These are phyloP conservation scores for Colinus virginianus DNA, from an alignment of 2,113 vertebrate species.

Conservation along the genomic window DNA sequence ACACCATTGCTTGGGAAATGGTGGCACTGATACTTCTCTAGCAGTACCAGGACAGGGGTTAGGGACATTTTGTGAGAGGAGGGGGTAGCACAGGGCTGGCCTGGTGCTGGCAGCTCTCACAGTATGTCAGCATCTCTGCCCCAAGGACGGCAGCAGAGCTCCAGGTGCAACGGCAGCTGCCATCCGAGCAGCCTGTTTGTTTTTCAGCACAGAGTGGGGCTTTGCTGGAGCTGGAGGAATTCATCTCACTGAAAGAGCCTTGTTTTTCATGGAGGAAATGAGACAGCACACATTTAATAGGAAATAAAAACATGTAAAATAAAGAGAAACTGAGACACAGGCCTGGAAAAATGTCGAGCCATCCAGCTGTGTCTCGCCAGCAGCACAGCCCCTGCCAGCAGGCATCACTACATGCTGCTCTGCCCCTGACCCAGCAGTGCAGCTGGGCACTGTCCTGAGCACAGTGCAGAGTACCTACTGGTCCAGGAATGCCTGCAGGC, in stretches of 20 bases:
- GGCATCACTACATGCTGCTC: background rate
- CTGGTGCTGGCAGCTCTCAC: background rate
- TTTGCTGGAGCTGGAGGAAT: background rate
- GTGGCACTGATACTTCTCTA: background rate
- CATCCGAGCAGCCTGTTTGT: background rate
- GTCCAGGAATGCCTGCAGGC: no score
- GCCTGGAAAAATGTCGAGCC: slow-evolving; percentile 49
- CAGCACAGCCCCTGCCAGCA: slow-evolving; percentile 57
- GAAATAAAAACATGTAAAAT: slow-evolving; percentile 61
- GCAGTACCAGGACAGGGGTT: background rate
- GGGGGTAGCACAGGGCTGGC: background rate
- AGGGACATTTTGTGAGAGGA: background rate
- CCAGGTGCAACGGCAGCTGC: background rate
- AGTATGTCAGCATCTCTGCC: background rate
- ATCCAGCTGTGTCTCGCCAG: slow-evolving; percentile 36
- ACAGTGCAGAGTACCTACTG: background rate
- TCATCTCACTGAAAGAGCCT: slow-evolving; percentile 1
- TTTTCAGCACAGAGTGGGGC: background rate
- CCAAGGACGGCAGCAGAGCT: background rate
- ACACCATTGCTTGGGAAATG: background rate
- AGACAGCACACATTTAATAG: slow-evolving; percentile 24
- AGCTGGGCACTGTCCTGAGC: background rate
- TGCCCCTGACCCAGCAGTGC: background rate
- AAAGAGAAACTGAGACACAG: slow-evolving; percentile 9
- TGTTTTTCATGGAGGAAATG: slow-evolving; percentile 60